Conservation (phyloP, 2,888 invertebrate genomes). For the Eledone cirrhosa region DNA sequence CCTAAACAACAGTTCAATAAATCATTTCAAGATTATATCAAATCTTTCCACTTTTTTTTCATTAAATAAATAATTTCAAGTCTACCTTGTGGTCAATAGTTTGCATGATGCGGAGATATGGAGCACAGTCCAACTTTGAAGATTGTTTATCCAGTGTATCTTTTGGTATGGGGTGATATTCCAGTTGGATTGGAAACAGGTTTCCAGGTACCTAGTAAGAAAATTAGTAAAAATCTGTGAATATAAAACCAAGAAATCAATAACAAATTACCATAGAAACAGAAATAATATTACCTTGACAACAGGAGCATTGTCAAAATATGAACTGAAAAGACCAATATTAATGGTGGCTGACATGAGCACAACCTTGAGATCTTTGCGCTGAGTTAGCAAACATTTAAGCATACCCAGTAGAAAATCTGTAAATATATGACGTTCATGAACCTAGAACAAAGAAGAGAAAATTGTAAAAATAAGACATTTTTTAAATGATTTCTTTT, state of each 20-base stretch:
- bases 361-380: conserved; percentile 79
- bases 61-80: too few relatives aligned
- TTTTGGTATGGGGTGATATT: conserved; percentile 72
- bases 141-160: conserved; percentile 73
- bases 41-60: too few relatives aligned
- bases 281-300: conserved; percentile 74
- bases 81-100: conserved; percentile 62
- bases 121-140: conserved; percentile 87
- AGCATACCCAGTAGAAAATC: conserved; percentile 84
- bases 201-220: conserved; percentile 85
- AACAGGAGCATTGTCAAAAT: conserved; percentile 86
- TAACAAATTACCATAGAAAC: too few relatives aligned
- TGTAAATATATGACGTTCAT: conserved; percentile 94
- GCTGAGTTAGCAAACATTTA: conserved; percentile 86
- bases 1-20: too few relatives aligned
- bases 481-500: too few relatives aligned
- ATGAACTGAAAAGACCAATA: conserved; percentile 88
- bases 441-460: conserved; percentile 69
- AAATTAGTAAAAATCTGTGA: conserved; percentile 29
- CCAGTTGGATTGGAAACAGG: conserved; percentile 88
- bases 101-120: conserved; percentile 91
- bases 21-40: too few relatives aligned
- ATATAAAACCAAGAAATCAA: too few relatives aligned
- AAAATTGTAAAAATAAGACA: neutral
- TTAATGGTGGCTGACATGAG: conserved; percentile 99